Evolutionary conservation across 2,888 invertebrate genomes (phyloP), one percentile per base, ranked within the genome.

Genomic region (Stenichneumon culpator): DNA sequence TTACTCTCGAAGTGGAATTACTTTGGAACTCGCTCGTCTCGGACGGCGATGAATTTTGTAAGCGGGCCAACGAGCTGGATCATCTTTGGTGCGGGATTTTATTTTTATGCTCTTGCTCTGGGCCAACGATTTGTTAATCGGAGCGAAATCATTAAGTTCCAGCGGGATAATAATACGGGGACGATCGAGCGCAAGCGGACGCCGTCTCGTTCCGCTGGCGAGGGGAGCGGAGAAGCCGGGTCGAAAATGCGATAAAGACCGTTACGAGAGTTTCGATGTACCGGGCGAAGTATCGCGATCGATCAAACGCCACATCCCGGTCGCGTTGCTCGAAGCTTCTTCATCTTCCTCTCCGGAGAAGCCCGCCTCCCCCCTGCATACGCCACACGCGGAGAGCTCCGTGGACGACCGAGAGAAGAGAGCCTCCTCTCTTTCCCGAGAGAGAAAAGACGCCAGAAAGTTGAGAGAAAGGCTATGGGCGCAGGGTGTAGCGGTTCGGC

Each of bases 381-480:
- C 39, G 28, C 7, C 50, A 50, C 14, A 63, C 32, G 28, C 28
- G 22, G 65, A 75, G 63, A 90, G 89, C 86, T 90, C 88, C 94
- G 90, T 89, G 19, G 69, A 73, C 94, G 94, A 93, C 9, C 93
- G 94, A 93, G 93, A n/a, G n/a, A n/a, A n/a, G n/a, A n/a, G 92
- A 79, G 70, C 79, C 57, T 57, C 75, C 70, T 70, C 74, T 54
- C 52, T 60, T 60, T 28, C 16, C 3, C 5, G 14, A 14, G 25
- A 32, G 6, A 11, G 60, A 67, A 82, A 79, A 67, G 28, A 28
- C 67, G 47, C 44, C 50, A 78, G 92, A 94, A 94, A 94, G 94
- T 93, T 50, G 74, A 75, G 94, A 94, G 94, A 94, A 94, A 91
- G 93, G 93, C 93, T 92, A 67, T 25, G 73, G 68, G 57, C 92